Conservation (phyloP, 2,113 vertebrate genomes). For the Cricetomys ansorgei region DNA sequence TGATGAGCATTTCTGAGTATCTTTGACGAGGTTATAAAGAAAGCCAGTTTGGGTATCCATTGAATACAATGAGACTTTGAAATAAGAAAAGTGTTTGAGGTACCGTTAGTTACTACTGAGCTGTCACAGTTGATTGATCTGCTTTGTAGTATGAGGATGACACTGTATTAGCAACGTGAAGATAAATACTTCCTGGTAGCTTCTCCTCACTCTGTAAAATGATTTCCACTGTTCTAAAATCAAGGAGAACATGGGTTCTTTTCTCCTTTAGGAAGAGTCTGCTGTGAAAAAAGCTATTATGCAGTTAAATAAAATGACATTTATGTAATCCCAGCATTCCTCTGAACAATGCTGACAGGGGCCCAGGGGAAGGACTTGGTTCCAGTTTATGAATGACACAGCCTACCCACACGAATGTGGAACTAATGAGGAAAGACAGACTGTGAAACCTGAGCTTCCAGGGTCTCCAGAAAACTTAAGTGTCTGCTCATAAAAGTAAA, state of each 20-base stretch:
- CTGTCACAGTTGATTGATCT: not conserved
- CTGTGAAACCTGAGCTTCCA: constrained; percentile 81
- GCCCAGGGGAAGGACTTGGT: not conserved
- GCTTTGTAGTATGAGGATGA: not conserved
- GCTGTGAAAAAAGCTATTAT: constrained; percentile 29
- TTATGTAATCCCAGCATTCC: not conserved
- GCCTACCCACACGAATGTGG: constrained; percentile 72
- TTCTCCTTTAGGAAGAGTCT: constrained; percentile 34
- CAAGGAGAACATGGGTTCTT: not conserved
- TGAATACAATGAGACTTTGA: not conserved
- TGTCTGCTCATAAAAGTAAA: constrained; percentile 50
- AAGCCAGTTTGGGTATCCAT: not conserved
- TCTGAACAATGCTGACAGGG: constrained; percentile 28
- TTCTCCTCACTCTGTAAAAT: constrained; percentile 2
- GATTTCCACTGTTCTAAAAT: not conserved
- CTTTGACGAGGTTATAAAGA: constrained; percentile 10
- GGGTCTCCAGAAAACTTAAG: constrained; percentile 66
- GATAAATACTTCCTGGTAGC: not conserved
- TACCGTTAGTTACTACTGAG: not conserved
- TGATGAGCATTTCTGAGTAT: constrained; percentile 35
- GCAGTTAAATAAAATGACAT: constrained; percentile 38
- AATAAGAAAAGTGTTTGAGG: not conserved
- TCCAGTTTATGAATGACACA: constrained; percentile 70
- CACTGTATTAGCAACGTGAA: not conserved
- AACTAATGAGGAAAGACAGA: constrained; percentile 82